Conservation (phyloP, 1,140 invertebrate species). For the Pentalonia nigronervosa region DNA sequence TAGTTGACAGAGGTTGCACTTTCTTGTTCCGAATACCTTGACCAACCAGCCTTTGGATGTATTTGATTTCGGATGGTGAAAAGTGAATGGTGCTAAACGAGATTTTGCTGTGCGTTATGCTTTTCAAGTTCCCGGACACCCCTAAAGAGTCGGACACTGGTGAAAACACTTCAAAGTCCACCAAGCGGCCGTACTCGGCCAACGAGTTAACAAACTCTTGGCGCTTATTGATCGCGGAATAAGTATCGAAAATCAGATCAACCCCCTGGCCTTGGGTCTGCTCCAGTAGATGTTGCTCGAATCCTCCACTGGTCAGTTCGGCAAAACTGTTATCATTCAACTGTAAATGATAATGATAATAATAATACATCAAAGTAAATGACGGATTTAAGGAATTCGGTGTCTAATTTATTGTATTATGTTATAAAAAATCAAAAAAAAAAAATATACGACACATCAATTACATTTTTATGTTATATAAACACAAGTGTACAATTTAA, state of each 20-base stretch:
- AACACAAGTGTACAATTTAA: background rate
- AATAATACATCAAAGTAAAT: background rate
- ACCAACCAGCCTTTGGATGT: slow-evolving; percentile 34
- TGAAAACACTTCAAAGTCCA: slow-evolving; percentile 28
- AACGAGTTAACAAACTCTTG: slow-evolving; percentile 41
- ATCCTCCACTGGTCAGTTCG: slow-evolving; percentile 18
- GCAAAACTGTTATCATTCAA: slow-evolving; percentile 39
- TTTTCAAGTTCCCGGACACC: slow-evolving; percentile 35
- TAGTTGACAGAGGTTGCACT: slow-evolving; percentile 25
- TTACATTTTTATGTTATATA: too few species aligned
- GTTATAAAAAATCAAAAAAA: background rate
- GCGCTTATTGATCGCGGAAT: slow-evolving; percentile 15
- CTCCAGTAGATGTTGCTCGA: slow-evolving; percentile 50
- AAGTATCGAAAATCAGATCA: slow-evolving; percentile 56
- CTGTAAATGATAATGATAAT: background rate
- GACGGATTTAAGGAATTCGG: background rate
- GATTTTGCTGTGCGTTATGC: slow-evolving; percentile 38
- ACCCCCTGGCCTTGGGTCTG: slow-evolving; percentile 49
- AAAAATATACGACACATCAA: background rate
- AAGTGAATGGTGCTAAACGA: slow-evolving; percentile 28
- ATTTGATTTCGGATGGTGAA: slow-evolving; percentile 40
- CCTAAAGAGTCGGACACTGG: slow-evolving; percentile 41
- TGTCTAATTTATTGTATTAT: background rate
- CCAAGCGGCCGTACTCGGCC: slow-evolving; percentile 21
- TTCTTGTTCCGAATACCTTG: slow-evolving; percentile 29